Conservation (phyloP, 1,140 invertebrate genomes). For the Chionoecetes opilio region DNA sequence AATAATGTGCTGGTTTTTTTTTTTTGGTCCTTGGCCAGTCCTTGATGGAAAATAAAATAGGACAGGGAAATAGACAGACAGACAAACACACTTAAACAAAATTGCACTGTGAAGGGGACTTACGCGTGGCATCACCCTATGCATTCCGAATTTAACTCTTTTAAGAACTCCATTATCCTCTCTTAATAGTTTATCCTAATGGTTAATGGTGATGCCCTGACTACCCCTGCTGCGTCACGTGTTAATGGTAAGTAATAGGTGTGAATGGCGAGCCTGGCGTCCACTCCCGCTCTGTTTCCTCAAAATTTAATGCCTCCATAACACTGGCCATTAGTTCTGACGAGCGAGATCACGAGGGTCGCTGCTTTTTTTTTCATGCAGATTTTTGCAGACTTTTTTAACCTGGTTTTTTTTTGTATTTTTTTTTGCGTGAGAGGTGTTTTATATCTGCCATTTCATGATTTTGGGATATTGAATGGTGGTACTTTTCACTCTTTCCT, state of each 20-base stretch:
- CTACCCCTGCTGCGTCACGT: neutral
- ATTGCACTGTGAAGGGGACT: neutral
- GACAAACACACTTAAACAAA: no score
- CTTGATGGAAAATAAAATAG: no score
- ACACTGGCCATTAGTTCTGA: slow-evolving; percentile 6
- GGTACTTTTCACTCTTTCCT: neutral
- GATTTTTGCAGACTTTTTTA: no score
- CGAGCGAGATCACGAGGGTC: slow-evolving; percentile 11
- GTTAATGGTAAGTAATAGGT: neutral
- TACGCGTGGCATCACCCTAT: neutral
- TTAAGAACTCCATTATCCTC: no score
- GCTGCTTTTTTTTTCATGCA: neutral
- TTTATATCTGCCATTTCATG: neutral
- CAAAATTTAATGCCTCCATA: slow-evolving; percentile 30
- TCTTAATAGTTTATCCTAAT: neutral
- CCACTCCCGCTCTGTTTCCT: neutral
- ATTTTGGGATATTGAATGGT: slow-evolving; percentile 11
- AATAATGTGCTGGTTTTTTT: no score
- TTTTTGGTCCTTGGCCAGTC: no score
- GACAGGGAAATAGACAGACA: no score
- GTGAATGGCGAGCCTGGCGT: neutral
- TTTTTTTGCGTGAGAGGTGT: no score
- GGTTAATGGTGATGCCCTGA: neutral
- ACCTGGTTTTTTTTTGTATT: no score
- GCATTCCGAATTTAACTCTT: neutral